Conservation (phyloP, 2,797 vertebrate species). For the Sebastolobus altivelis region DNA sequence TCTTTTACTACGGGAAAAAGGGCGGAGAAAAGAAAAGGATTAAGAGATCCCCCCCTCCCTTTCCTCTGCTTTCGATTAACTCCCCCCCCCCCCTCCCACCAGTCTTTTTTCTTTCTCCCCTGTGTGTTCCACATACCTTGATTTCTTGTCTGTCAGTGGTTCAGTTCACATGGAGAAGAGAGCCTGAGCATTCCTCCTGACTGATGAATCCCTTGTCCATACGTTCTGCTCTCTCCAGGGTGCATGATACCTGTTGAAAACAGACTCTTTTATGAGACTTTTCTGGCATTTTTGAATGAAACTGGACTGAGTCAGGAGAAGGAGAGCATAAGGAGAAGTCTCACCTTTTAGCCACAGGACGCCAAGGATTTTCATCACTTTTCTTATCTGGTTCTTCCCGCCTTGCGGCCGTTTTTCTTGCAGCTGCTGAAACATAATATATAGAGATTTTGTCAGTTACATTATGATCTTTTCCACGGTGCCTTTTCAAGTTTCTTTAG, state of each 20-base stretch:
- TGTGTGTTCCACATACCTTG: conserved; percentile 73
- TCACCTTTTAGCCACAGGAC: conserved; percentile 45
- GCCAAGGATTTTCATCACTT: conserved; percentile 35
- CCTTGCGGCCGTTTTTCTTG: neutral
- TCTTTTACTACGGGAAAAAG: conserved; percentile 76
- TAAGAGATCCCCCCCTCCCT: conserved; percentile 55
- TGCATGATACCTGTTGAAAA: conserved; percentile 33
- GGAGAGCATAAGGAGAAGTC: conserved; percentile 17
- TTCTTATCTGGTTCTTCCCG: conserved; percentile 27
- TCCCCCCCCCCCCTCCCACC: conserved; percentile 8
- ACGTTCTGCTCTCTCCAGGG: conserved; percentile 11
- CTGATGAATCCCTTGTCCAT: conserved; percentile 28
- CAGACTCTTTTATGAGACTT: conserved; percentile 5
- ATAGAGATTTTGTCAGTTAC: conserved; percentile 27
- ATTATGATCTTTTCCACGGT: conserved; percentile 73
- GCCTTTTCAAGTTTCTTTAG: conserved; percentile 66
- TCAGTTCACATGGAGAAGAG: conserved; percentile 60
- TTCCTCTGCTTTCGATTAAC: conserved; percentile 81
- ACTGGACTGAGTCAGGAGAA: conserved; percentile 35
- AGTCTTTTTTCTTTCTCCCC: conserved; percentile 36
- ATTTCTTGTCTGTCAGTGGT: conserved; percentile 72
- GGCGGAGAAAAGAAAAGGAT: conserved; percentile 75
- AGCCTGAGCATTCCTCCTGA: conserved; percentile 48
- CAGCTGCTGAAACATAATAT: conserved; percentile 27
- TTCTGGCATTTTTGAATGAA: conserved; percentile 12